Evolutionary conservation across 92 coral and sea anemone genomes (phyloP), one percentile per base, ranked within the genome.

Genomic region (Siderastrea siderea): DNA sequence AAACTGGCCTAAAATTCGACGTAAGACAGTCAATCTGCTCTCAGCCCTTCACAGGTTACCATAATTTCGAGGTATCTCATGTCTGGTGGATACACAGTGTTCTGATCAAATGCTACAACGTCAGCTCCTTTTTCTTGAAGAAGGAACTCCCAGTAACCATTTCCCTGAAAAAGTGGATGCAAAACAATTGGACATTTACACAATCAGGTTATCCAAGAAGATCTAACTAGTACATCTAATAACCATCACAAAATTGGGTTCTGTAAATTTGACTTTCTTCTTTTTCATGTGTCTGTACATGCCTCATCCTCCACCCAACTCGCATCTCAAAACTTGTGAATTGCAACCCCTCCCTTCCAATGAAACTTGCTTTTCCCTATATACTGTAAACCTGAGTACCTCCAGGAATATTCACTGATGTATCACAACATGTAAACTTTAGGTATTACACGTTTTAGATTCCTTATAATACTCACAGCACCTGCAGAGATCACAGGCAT

Each of bases 61-160:
- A 84, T 64, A 47, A 96, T 75, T 44, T 88, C 87, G 67, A 85
- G 71, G 60, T 94, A 96, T 92, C 95, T 89, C 92, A 92, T 92
- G 44, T 77, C 89, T 70, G 61, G 63, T 26, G 97, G 98, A 80
- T 80, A 96, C n/a, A 94, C 88, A 9, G 86, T 91, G 80, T 96
- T 96, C 60, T 87, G 87, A 80, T 96, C 98, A 88, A 96, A 94
- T 46, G 97, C 94, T 15, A 94, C 62, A 47, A 96, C 83, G 71
- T 96, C 97, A 63, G 86, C 94, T 62, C 98, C 98, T 72, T 88
- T 87, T n/a, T 89, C 77, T 12, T 74, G 88, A 17, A 96, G 89
- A 48, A 96, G 84, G 80, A 70, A 94, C 70, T 96, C 98, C 98
- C 98, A 96, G 82, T 96, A 96, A n/a, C 98, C 97, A 84, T 93